A percentile compares a stretch with the other conserved stretches of the same genome.
phyloP scores from a whole-genome alignment of 2,797 vertebrate species.

The Myripristis jacobus region DNA sequence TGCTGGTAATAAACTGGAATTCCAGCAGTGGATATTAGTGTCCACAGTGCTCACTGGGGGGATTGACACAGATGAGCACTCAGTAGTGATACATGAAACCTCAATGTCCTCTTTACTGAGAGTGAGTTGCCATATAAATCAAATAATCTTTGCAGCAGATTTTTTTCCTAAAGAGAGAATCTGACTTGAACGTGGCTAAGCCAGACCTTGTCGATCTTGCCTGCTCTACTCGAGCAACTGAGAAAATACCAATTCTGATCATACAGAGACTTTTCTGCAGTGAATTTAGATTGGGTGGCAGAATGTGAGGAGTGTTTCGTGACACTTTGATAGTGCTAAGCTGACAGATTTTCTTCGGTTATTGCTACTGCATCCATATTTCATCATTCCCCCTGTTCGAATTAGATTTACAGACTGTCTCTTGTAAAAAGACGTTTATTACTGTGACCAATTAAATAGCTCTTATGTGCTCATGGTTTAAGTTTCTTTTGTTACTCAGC shows the following conservation, averaged over 20 bases:
- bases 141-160: too few species aligned
- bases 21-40: constrained; percentile 5
- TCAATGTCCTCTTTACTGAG: too few species aligned
- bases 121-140: too few species aligned
- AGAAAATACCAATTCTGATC: not conserved
- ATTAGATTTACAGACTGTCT: constrained; percentile 60
- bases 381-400: not conserved
- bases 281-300: constrained; percentile 5
- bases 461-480: constrained; percentile 60
- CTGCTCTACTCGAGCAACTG: too few species aligned
- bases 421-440: constrained; percentile 67
- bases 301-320: constrained; percentile 7
- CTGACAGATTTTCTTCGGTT: constrained; percentile 34
- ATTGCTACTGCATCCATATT: constrained; percentile 14
- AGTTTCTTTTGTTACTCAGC: constrained; percentile 69
- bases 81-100: constrained; percentile 10
- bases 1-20: constrained; percentile 1
- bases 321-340: constrained; percentile 20
- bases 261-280: not conserved
- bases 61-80: not conserved
- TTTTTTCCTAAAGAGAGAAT: too few species aligned
- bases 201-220: too few species aligned
- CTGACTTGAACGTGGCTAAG: too few species aligned
- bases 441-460: constrained; percentile 57
- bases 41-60: constrained; percentile 4